Evolutionary conservation across 2,888 invertebrate species (phyloP), one percentile per base, ranked within the genome.

Genomic region (Temnothorax rugatulus): DNA sequence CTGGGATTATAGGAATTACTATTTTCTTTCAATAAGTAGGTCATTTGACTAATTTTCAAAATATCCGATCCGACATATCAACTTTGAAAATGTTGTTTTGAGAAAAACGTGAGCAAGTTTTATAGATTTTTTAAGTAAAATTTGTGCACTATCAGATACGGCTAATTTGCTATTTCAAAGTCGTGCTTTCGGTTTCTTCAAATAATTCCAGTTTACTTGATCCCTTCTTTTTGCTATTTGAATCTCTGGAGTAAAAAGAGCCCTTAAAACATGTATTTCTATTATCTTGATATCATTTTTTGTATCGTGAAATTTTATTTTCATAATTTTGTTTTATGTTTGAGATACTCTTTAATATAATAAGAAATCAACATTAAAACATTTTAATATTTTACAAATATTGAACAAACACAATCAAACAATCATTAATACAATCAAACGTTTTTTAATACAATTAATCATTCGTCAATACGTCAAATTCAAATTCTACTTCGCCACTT

Each of bases 401-500:
- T 66, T 41, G 13, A 66, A 25, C 25, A 25, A 38, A 63, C n/a
- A 4, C 18, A 21, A 57, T 1, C 11, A 47, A 59, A 41, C 15
- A 63, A 66, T 38, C 38, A 8, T 38, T 38, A 34, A 8, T 38
- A 38, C 38, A 8, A 41, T 41, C 41, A 41, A 34, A 85, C 21
- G 25, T 84, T 85, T 7, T 34, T 47, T 50, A 29, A 61, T 52
- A 25, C n/a, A n/a, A 34, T 68, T 54, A 85, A 34, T 47, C 64
- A 50, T 86, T 79, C 44, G 82, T 82, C 34, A 84, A 84, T 74
- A 93, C 69, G 34, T 87, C 82, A 87, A 94, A 94, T 71, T 91
- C 85, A 82, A 94, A 93, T 52, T 91, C 85, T 66, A 92, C 90
- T 85, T 83, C 88, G 82, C 93, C 93, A 81, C 88, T 89, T 82